Base-by-base conservation (phyloP, 2,888 invertebrate species). In the Drosophila aldrichi region DNA sequence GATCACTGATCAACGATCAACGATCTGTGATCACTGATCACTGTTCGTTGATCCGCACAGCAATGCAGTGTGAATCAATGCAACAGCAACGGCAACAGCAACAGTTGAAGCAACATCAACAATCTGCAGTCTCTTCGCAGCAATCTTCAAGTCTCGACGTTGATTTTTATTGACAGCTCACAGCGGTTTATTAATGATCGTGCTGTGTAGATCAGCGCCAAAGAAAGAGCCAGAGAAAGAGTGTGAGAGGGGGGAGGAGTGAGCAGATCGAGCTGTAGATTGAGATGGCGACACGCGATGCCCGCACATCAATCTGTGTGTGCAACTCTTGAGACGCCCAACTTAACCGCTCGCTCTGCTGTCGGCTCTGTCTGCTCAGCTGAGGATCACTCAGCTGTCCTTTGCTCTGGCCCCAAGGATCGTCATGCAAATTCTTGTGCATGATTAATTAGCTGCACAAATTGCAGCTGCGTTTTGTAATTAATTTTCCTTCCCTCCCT, bases 181-280 rank as follows among this genome's bases (percentile, higher is more conserved):
- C 90, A 91, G 91, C 90, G 91, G 90, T 90, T 91, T 90, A 91
- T 90, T 90, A 90, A 90, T 90, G 91, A 91, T 91, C 83, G 79
- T 83, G 90, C 91, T 80, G 90, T 70, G 80, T 52, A 49, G 62
- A 63, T 69, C 65, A 54, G 25, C 20, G 38, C 20, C 20, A 36
- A 18, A 32, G 29, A 41, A 25, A 52, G 61, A 60, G 49, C 61
- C 52, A 51, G 60, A 55, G 32, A 44, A 41, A 9, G 40, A 16
- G 48, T 38, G 44, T 34, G 10, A 7, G 41, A 43, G 41, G 12
- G 8, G 7, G 29, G 43, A 52, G 43, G 40, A 46, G 34, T 22
- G 46, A 16, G 12, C 14, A 52, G 49, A 20, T 32, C 56, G 44
- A 44, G 44, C 57, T 34, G 57, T 10, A 54, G 65, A 65, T 65